These are phyloP conservation scores for Julus scandinavius DNA, from an alignment of 2,888 invertebrate species.

Conservation along the genomic window DNA sequence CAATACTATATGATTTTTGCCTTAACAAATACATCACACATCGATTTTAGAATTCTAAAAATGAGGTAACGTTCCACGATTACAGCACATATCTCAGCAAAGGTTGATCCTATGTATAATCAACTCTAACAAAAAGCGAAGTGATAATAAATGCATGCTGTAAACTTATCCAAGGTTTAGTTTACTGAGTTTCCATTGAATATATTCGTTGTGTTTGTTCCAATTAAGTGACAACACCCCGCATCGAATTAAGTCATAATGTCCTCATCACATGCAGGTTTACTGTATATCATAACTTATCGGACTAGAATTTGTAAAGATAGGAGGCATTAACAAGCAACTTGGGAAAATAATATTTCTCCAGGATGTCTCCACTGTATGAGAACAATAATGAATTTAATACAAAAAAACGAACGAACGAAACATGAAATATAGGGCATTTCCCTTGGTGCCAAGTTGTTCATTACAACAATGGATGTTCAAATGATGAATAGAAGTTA, in stretches of 20 bases:
- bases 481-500: background rate
- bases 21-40: no score
- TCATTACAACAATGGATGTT: background rate
- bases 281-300: background rate
- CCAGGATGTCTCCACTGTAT: background rate
- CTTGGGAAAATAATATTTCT: constrained; percentile 22
- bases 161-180: no score
- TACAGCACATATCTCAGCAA: no score
- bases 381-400: background rate
- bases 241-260: background rate
- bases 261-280: background rate
- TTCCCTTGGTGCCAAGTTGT: background rate
- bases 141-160: no score
- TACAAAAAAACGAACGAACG: background rate
- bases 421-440: background rate
- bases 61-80: no score
- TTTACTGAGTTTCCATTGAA: no score
- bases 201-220: background rate
- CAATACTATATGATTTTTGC: no score
- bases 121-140: no score
- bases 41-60: no score
- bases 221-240: background rate
- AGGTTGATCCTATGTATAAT: no score
- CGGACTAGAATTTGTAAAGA: background rate
- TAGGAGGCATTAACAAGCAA: background rate